Evolutionary conservation across 2,797 vertebrate species (phyloP), one percentile per base, ranked within the genome.

Genomic region (Carduelis carduelis): DNA sequence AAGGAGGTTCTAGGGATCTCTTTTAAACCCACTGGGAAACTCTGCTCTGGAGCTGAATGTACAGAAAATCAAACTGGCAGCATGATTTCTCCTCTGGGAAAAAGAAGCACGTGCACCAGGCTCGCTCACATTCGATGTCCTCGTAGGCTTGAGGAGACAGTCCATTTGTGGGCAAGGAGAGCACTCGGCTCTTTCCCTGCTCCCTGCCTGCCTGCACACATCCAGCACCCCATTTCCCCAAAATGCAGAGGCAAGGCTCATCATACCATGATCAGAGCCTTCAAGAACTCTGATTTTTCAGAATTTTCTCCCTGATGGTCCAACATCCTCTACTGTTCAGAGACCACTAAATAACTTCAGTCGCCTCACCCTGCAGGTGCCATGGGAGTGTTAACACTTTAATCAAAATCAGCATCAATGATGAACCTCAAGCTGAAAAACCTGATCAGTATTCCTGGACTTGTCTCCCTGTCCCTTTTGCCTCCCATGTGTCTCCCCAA

Each of bases 91-190:
- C 41, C 37, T 68, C 37, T 52, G 26, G 7, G 26, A 70, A 52
- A 50, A 88, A 56, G 14, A 35, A 63, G 56, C 19, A 66, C 13
- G 2, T 24, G 41, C 23, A 85, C 32, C 28, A 80, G 41, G 11
- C 8, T 32, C 0, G 0, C 32, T 12, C 24, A 59, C 84, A 68
- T 59, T 52, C 55, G n/a, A 5, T 34, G 56, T 59, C 68, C 56
- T 63, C 24, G n/a, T 0, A 68, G 60, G 44, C 9, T 66, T 77
- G 47, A 74, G 49, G 28, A 64, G 64, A 76, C n/a, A 47, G 20
- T 28, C 59, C 27, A 2, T 39, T 22, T 60, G 21, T 11, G 28
- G 59, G 9, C 44, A 87, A 79, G 69, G 32, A 60, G 10, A 60
- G 21, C 16, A 17, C 44, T 60, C 9, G 6, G 32, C 18, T n/a